Base-by-base conservation (phyloP, 2,888 invertebrate genomes). In the Drosophila neonasuta region DNA sequence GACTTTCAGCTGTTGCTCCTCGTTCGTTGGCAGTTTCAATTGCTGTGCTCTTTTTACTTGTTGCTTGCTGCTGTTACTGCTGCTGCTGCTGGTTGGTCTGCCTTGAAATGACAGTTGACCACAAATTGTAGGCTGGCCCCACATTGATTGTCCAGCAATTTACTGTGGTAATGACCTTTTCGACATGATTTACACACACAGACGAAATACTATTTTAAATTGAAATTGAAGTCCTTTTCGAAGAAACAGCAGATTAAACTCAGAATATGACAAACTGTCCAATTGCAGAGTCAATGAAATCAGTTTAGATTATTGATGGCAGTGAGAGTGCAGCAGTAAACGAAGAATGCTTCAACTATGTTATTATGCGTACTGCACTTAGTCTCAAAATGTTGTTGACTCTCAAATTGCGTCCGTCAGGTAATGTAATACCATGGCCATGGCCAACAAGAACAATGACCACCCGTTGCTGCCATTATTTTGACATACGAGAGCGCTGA, bases 401-500 rank as follows among this genome's bases (percentile, higher is more conserved):
- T 59, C 10, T 10, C 42, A 44, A 52, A 55, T 56, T 36, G 41
- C 29, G 57, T 13, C 49, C 29, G 54, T 24, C 60, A 74, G 71
- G 56, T 56, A 62, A 55, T 48, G 61, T 74, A 63, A 67, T 57
- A 41, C 68, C 30, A 60, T 57, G 45, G 57, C 52, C 59, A 61
- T 54, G 71, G 46, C 52, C 49, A 55, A 60, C 49, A 51, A 20
- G 36, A 50, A 41, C 48, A 80, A 80, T 68, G 80, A 52, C 51
- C 66, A 58, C 56, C 72, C 73, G 55, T 45, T 66, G 58, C 65
- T 77, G 66, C 80, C 70, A 79, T 81, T 84, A 81, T 81, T 84
- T 81, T 81, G 81, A 84, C 82, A 84, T 84, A 81, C 73, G 85
- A 76, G 65, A 69, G 72, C 29, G 57, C 54, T 55, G 58, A 60